Conservation (phyloP, 37 sponge, comb jelly and placozoan species). For the Lycopodina hypogea region DNA sequence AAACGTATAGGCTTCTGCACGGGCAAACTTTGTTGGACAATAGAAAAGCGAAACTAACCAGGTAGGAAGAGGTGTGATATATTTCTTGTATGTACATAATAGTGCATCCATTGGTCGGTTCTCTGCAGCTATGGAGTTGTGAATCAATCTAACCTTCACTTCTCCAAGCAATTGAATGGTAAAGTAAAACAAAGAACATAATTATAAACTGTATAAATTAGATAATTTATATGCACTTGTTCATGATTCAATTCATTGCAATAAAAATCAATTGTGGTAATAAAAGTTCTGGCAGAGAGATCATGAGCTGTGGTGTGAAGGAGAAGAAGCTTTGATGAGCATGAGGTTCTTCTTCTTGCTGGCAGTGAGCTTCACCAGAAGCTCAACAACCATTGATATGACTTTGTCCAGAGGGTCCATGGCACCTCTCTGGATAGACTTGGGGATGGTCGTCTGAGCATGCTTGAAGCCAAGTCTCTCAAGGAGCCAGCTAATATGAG, state of each 20-base stretch:
- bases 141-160: background rate
- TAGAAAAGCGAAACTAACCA: conserved; percentile 28
- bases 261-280: background rate
- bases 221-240: background rate
- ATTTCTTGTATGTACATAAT: background rate
- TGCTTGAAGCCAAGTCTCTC: conserved; percentile 93
- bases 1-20: conserved; percentile 51
- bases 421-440: conserved; percentile 89
- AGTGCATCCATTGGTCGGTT: background rate
- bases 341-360: conserved; percentile 33
- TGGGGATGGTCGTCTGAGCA: conserved; percentile 90
- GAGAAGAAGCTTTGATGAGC: background rate
- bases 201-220: background rate
- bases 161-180: background rate
- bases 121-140: conserved; percentile 35
- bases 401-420: conserved; percentile 93
- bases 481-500: conserved; percentile 87
- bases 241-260: background rate
- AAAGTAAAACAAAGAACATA: background rate
- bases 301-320: background rate
- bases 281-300: too few relatives aligned
- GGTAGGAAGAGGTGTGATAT: background rate
- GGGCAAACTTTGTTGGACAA: conserved; percentile 35
- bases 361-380: conserved; percentile 37
- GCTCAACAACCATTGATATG: conserved; percentile 36